Evolutionary conservation across 1,140 invertebrate genomes (phyloP).

Genomic region (Drosophila lacertosa): DNA sequence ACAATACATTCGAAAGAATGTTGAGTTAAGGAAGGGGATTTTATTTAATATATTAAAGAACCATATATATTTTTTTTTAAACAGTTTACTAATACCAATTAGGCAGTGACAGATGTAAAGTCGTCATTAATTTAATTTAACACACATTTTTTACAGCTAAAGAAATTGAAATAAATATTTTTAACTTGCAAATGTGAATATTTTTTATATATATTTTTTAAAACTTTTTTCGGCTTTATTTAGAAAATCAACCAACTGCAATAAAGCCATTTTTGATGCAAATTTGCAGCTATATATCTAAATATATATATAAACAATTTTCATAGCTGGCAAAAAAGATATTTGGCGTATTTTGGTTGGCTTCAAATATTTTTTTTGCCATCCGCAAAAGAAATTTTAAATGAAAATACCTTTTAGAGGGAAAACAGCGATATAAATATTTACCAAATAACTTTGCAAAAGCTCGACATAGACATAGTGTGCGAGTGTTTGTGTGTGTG

Average conservation of each 20-base stretch:
- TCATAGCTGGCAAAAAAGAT: slow-evolving; percentile 35
- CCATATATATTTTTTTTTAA: no score
- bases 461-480: not conserved
- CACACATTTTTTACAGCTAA: no score
- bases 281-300: not conserved
- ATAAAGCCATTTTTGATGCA: not conserved
- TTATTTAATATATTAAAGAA: no score
- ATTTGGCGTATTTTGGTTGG: slow-evolving; percentile 41
- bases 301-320: not conserved
- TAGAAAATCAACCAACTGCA: not conserved
- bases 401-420: slow-evolving; percentile 41
- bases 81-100: no score
- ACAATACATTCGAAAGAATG: no score
- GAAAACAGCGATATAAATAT: slow-evolving; percentile 48
- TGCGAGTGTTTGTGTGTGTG: slow-evolving; percentile 1
- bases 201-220: no score
- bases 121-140: no score
- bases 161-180: no score
- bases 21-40: no score
- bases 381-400: slow-evolving; percentile 47
- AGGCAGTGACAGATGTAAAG: no score
- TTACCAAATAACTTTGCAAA: slow-evolving; percentile 41
- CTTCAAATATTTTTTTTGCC: slow-evolving; percentile 37
- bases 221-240: no score
- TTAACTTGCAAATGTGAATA: no score